Percentiles rank a stretch among this genome's conserved stretches.
Conservation (phyloP, 2,113 vertebrate genomes). For the Litocranius walleri region DNA sequence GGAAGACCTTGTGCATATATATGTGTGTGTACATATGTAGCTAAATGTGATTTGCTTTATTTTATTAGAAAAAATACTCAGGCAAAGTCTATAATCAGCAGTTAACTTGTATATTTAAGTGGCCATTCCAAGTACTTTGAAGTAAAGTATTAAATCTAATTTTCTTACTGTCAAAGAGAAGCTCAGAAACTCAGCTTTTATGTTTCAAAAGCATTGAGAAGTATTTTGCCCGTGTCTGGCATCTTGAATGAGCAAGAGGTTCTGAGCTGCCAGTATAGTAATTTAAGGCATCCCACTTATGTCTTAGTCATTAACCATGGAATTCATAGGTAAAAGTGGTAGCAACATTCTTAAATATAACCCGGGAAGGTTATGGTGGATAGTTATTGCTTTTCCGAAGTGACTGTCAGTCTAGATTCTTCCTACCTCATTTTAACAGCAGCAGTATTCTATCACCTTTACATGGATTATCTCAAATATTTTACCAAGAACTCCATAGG, state of each 20-base stretch:
- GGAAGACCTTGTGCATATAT: neutral
- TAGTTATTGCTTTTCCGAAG: neutral
- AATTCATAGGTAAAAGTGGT: neutral
- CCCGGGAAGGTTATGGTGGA: neutral
- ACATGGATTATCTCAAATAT: neutral
- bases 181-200: neutral
- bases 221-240: neutral
- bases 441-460: neutral
- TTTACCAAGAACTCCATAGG: neutral
- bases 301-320: neutral
- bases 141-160: neutral
- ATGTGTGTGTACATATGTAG: neutral
- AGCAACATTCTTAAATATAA: slow-evolving; percentile 39
- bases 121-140: neutral
- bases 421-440: neutral
- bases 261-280: slow-evolving; percentile 19
- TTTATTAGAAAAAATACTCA: slow-evolving; percentile 88
- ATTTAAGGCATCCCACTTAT: neutral
- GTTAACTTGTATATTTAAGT: slow-evolving; percentile 70
- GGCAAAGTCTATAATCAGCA: slow-evolving; percentile 86
- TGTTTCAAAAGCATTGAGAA: neutral
- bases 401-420: neutral
- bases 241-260: slow-evolving; percentile 37
- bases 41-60: slow-evolving; percentile 79
- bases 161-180: neutral